Conservation (phyloP, 2,113 vertebrate species). For the Pelobates fuscus region DNA sequence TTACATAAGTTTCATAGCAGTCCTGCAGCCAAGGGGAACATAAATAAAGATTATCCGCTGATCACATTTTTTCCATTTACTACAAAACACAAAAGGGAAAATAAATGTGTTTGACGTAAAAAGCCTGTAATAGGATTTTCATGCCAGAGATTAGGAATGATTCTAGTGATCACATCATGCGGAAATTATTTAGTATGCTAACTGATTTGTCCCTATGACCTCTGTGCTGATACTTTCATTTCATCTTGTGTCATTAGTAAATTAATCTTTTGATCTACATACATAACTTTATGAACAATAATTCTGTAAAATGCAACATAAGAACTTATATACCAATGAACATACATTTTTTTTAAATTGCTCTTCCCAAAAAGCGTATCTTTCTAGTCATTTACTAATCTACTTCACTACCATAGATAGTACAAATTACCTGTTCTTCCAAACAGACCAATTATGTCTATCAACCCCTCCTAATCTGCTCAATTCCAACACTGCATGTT, state of each 20-base stretch:
- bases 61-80: constrained; percentile 12
- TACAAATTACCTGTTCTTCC: too few species aligned
- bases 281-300: too few species aligned
- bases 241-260: not conserved
- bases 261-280: not conserved
- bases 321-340: too few species aligned
- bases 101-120: constrained; percentile 51
- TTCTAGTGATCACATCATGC: constrained; percentile 58
- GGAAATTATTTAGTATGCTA: constrained; percentile 40
- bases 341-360: too few species aligned
- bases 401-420: too few species aligned
- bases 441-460: too few species aligned
- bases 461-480: too few species aligned
- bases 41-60: constrained; percentile 9
- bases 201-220: constrained; percentile 8
- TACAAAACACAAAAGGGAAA: constrained; percentile 37
- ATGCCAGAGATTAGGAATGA: constrained; percentile 65
- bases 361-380: too few species aligned
- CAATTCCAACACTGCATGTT: too few species aligned
- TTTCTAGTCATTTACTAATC: too few species aligned
- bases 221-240: constrained; percentile 1
- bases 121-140: constrained; percentile 65
- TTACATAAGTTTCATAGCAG: not conserved
- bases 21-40: not conserved
- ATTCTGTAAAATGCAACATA: too few species aligned